These are phyloP conservation scores for Prosapia bicincta DNA, from an alignment of 2,888 invertebrate species.

Conservation along the genomic window DNA sequence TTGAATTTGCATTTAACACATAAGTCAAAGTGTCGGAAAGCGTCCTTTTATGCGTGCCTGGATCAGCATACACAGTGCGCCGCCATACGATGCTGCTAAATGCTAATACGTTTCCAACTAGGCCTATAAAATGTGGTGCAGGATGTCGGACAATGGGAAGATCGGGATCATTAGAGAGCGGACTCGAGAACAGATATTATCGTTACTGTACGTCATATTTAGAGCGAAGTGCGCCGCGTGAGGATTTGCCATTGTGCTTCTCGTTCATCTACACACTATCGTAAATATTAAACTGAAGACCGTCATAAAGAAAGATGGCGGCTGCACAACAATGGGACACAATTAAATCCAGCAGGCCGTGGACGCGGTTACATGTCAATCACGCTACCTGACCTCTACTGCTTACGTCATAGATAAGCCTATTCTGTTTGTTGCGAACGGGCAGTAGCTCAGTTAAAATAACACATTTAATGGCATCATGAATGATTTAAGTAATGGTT, in stretches of 20 bases:
- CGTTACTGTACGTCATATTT: not conserved
- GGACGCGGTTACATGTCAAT: not conserved
- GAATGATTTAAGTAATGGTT: too few relatives aligned
- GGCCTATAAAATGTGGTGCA: not conserved
- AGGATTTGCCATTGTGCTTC: not conserved
- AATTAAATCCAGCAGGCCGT: not conserved
- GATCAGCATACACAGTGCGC: too few relatives aligned
- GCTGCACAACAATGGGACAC: not conserved
- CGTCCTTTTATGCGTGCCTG: not conserved
- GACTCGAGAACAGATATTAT: not conserved
- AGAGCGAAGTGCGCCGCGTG: not conserved
- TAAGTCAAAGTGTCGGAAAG: not conserved
- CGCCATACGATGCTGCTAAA: not conserved
- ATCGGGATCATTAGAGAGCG: not conserved
- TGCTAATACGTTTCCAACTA: not conserved
- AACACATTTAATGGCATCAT: too few relatives aligned
- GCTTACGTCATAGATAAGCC: too few relatives aligned
- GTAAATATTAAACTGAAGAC: not conserved
- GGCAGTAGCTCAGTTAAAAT: too few relatives aligned
- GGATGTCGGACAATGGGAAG: not conserved
- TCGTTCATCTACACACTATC: not conserved
- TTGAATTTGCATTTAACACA: not conserved
- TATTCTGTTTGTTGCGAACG: too few relatives aligned
- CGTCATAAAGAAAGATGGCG: not conserved
- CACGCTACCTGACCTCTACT: not conserved